These are phyloP conservation scores for Cheilosia scutellata DNA, from an alignment of 2,888 invertebrate genomes.

Conservation along the genomic window DNA sequence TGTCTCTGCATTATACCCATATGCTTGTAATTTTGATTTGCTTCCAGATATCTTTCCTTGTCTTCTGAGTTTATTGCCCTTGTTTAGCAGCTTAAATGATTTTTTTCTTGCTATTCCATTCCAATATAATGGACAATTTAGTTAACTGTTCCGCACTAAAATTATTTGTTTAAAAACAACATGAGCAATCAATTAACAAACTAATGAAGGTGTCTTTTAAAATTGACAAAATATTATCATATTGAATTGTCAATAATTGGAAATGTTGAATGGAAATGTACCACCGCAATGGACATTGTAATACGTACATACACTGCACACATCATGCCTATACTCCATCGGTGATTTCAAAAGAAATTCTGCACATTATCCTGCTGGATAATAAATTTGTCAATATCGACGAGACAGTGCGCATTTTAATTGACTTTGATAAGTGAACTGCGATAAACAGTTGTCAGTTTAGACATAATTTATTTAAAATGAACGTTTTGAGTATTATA, in stretches of 20 bases:
- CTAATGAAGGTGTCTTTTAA: not conserved
- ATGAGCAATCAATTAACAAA: too few species aligned
- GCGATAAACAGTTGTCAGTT: conserved; percentile 36
- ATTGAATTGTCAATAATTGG: not conserved
- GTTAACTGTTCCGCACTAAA: too few species aligned
- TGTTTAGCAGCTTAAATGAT: too few species aligned
- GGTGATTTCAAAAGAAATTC: conserved; percentile 9
- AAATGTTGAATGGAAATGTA: not conserved
- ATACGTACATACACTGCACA: not conserved
- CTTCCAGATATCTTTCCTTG: too few species aligned
- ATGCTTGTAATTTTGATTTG: too few species aligned
- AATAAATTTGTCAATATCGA: conserved; percentile 60
- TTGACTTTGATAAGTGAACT: conserved; percentile 61
- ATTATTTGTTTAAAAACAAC: too few species aligned
- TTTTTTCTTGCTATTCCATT: too few species aligned
- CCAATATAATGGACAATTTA: too few species aligned
- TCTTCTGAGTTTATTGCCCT: too few species aligned
- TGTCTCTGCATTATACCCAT: too few species aligned
- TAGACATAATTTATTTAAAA: conserved; percentile 43
- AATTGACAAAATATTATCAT: not conserved
- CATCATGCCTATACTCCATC: not conserved
- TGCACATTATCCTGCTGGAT: conserved; percentile 12
- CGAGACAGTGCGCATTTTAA: conserved; percentile 53
- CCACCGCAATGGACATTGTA: not conserved
- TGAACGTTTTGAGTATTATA: not conserved